phyloP scores from a whole-genome alignment of 2,888 invertebrate genomes.

The Euzetes globulus region DNA sequence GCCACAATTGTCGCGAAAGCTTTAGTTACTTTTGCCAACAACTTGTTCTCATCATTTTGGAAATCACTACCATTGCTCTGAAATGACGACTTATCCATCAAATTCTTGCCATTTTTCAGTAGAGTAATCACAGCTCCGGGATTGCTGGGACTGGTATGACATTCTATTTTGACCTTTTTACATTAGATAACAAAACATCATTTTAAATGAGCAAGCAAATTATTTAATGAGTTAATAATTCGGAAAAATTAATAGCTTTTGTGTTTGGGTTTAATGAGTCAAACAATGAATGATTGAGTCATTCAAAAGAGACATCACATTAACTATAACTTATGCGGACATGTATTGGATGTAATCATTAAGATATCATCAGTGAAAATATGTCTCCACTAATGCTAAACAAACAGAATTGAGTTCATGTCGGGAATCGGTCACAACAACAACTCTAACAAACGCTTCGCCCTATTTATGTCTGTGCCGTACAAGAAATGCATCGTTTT shows the following conservation, averaged over 20 bases:
- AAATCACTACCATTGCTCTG: neutral
- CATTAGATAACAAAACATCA: neutral
- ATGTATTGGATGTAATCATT: slow-evolving; percentile 9
- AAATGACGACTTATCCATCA: slow-evolving; percentile 1
- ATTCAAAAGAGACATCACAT: neutral
- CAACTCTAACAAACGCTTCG: neutral
- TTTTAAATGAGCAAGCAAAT: neutral
- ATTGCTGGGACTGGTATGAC: slow-evolving; percentile 33
- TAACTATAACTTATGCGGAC: slow-evolving; percentile 15
- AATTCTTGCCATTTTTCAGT: slow-evolving; percentile 24
- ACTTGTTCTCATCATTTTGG: slow-evolving; percentile 10
- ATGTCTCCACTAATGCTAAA: neutral
- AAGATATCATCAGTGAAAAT: slow-evolving; percentile 16
- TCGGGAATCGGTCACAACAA: slow-evolving; percentile 1
- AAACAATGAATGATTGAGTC: neutral
- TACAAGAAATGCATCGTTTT: neutral
- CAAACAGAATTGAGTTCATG: slow-evolving; percentile 4
- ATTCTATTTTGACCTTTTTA: slow-evolving; percentile 32
- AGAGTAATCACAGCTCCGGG: slow-evolving; percentile 24
- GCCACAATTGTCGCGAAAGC: neutral
- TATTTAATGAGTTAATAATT: neutral
- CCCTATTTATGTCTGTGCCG: slow-evolving; percentile 11
- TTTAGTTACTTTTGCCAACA: neutral
- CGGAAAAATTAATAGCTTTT: neutral
- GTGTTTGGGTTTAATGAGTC: neutral